Evolutionary conservation across 2,797 vertebrate genomes (phyloP), one percentile per base, ranked within the genome.

Genomic region (Etheostoma nigrum): DNA sequence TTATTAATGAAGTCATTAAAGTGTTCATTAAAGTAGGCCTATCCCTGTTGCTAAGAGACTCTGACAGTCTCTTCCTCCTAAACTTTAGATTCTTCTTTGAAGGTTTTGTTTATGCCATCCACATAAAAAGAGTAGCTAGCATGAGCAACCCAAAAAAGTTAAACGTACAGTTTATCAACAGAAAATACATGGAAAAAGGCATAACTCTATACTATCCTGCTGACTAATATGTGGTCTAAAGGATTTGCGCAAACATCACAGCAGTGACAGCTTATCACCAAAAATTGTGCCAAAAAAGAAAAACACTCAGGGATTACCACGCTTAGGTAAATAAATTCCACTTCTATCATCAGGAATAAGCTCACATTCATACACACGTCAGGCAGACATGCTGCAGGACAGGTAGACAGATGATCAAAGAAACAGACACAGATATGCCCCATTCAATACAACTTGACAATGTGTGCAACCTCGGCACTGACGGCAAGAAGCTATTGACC

Each of bases 361-460:
- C 21, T 52, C 21, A 13, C 23, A 67, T 45, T 57, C 64, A 71
- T 47, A 54, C 44, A 60, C 68, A 65, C 51, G 36, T 68, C 67
- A 64, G 47, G 12, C 54, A 68, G 75, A 81, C 23, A 33, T 30
- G 78, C 67, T 63, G 58, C 67, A 59, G 71, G 76, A 78, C 65
- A 84, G 81, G 33, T 45, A 67, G 86, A 76, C 60, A 60, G 67
- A 44, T 76, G 79, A 89, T 86, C 81, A 86, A 77, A 90, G 63
- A 89, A 58, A 77, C 66, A 79, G 69, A 58, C 76, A 54, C 82
- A 78, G 78, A 86, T 81, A 61, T 78, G 48, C 55, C 25, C 65
- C 18, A n/a, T 42, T 92, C 83, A 78, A 81, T 84, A 74, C 59
- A 65, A 82, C 86, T 71, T 81, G 85, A 86, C 84, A 86, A 76